phyloP scores from a whole-genome alignment of 2,113 vertebrate species.

The Emydocephalus ijimae region DNA sequence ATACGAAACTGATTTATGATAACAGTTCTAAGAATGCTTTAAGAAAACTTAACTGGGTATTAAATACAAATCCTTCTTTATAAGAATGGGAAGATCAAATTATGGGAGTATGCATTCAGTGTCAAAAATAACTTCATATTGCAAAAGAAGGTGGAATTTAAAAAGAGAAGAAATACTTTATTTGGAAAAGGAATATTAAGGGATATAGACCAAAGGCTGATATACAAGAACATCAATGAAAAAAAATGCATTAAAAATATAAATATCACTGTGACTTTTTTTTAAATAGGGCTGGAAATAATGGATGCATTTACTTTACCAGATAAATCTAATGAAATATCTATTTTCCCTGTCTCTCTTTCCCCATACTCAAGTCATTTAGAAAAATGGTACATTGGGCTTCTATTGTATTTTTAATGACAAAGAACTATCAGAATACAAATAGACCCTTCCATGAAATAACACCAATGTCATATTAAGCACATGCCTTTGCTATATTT shows the following conservation, averaged over 20 bases:
- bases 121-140: background rate
- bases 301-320: background rate
- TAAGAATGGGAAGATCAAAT: background rate
- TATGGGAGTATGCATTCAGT: background rate
- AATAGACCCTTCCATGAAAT: background rate
- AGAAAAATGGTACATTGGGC: background rate
- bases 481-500: background rate
- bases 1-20: background rate
- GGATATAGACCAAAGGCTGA: background rate
- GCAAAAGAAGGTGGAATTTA: background rate
- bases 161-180: background rate
- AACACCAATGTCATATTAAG: background rate
- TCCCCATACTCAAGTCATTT: background rate
- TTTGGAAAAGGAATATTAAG: background rate
- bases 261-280: background rate
- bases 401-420: background rate
- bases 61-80: background rate
- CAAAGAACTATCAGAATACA: background rate
- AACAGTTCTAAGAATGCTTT: background rate
- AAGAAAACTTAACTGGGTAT: background rate
- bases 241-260: background rate
- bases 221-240: background rate
- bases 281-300: background rate
- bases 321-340: background rate
- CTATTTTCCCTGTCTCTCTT: background rate